Conservation (phyloP, 2,888 invertebrate species). For the Tenthredo distinguenda region DNA sequence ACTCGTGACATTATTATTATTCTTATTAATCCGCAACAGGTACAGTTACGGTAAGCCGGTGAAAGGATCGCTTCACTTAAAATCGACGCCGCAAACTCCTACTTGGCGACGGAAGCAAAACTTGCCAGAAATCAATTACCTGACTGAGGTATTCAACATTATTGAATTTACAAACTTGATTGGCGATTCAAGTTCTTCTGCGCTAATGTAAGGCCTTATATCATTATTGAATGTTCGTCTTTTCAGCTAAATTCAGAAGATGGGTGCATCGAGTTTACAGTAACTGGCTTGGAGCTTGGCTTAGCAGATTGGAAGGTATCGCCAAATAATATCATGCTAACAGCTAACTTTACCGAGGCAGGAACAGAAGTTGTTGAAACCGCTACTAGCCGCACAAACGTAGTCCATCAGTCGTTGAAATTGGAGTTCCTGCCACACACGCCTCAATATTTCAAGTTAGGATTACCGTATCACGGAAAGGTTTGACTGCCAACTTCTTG, state of each 20-base stretch:
- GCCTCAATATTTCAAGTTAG: conserved; percentile 83
- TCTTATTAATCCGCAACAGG: conserved; percentile 68
- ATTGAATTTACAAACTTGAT: neutral
- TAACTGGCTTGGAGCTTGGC: conserved; percentile 73
- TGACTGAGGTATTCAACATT: conserved; percentile 66
- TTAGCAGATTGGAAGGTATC: conserved; percentile 73
- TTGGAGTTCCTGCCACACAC: conserved; percentile 82
- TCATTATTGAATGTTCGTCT: conserved; percentile 7
- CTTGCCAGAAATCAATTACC: conserved; percentile 72
- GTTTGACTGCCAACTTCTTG: conserved; percentile 70
- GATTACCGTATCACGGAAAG: conserved; percentile 86
- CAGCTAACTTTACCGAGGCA: conserved; percentile 80
- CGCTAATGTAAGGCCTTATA: neutral
- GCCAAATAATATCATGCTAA: conserved; percentile 74
- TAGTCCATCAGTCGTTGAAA: conserved; percentile 81
- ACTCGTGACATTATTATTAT: conserved; percentile 42
- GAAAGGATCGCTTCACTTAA: conserved; percentile 79
- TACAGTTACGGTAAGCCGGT: conserved; percentile 84
- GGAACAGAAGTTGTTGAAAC: conserved; percentile 84
- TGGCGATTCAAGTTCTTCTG: neutral
- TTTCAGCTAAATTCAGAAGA: conserved; percentile 66
- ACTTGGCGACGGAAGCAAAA: conserved; percentile 73
- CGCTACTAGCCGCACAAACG: conserved; percentile 81
- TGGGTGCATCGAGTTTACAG: conserved; percentile 75
- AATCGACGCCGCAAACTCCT: conserved; percentile 73